phyloP scores from a whole-genome alignment of 2,888 invertebrate genomes.

The Boloria euphrosyne region DNA sequence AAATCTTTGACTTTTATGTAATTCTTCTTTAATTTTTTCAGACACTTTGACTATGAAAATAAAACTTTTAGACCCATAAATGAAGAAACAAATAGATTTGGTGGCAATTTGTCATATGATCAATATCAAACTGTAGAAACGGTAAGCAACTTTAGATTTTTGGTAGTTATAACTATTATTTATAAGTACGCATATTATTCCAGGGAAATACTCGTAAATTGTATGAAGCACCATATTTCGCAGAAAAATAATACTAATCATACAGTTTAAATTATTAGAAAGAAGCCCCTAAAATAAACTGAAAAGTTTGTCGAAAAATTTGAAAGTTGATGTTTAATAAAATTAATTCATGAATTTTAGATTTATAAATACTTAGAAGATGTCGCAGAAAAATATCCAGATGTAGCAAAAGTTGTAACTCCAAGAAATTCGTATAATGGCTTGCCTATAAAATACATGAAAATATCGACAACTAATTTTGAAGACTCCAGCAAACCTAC shows the following conservation, averaged over 20 bases:
- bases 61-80: not conserved
- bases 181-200: not conserved
- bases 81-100: not conserved
- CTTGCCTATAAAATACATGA: conserved; percentile 80
- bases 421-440: conserved; percentile 82
- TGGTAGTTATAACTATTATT: not conserved
- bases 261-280: not conserved
- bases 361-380: conserved; percentile 61
- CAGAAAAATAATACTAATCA: not conserved
- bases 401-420: conserved; percentile 54
- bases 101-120: conserved; percentile 7
- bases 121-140: conserved; percentile 14
- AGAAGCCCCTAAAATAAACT: too few species aligned
- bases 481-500: conserved; percentile 66
- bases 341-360: conserved; percentile 46
- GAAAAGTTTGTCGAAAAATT: not conserved
- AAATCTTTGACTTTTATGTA: too few species aligned
- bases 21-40: not conserved
- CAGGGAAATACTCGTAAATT: too few species aligned
- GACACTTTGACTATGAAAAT: conserved; percentile 5
- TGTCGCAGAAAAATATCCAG: conserved; percentile 55
- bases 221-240: not conserved
- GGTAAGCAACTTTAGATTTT: not conserved
- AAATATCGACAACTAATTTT: conserved; percentile 79
- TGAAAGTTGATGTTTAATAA: not conserved